phyloP scores from a whole-genome alignment of 2,797 vertebrate genomes.

The Xenentodon cancila region DNA sequence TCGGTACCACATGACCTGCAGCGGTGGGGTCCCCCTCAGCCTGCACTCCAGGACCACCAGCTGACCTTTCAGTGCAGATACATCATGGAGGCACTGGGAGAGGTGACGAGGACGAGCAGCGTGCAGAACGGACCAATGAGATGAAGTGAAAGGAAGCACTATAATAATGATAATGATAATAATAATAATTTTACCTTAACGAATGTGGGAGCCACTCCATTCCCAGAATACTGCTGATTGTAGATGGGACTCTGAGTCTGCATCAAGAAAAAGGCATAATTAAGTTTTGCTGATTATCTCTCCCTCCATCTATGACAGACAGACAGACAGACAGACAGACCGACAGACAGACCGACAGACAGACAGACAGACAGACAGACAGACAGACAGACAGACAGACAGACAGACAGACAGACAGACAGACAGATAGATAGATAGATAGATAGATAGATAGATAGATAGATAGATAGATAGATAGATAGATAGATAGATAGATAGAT shows the following conservation, averaged over 20 bases:
- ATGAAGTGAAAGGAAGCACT: too few species aligned
- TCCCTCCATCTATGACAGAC: too few species aligned
- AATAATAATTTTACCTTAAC: constrained; percentile 82
- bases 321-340: too few species aligned
- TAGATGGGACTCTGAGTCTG: constrained; percentile 83
- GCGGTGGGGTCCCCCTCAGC: constrained; percentile 80
- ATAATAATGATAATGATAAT: not conserved
- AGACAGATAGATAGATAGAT: too few species aligned
- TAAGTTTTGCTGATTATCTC: not conserved
- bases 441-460: too few species aligned
- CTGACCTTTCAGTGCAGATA: constrained; percentile 85
- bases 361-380: too few species aligned
- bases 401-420: too few species aligned
- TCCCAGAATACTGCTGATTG: constrained; percentile 74
- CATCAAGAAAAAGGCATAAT: constrained; percentile 3
- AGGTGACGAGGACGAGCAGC: not conserved
- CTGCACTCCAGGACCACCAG: constrained; percentile 87
- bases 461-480: too few species aligned
- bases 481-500: too few species aligned
- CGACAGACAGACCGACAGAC: too few species aligned
- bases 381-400: too few species aligned
- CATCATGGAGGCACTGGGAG: constrained; percentile 85
- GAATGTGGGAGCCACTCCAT: constrained; percentile 81
- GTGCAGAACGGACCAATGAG: not conserved
- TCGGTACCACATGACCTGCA: constrained; percentile 89